phyloP scores from a whole-genome alignment of 2,888 invertebrate genomes.

The Busseola fusca region DNA sequence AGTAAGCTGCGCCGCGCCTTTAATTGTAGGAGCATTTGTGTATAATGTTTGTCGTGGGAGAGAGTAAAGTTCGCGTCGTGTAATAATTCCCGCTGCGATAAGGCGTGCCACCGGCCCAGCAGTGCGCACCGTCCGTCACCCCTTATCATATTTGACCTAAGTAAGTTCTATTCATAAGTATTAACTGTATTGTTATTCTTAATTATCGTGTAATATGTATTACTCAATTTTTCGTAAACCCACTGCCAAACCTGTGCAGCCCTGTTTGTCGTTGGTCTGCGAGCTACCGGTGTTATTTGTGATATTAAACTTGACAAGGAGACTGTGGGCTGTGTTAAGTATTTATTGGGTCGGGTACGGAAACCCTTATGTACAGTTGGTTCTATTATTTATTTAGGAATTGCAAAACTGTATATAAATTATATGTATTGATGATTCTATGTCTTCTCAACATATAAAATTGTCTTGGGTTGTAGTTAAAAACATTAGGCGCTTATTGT shows the following conservation, averaged over 20 bases:
- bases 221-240: constrained; percentile 77
- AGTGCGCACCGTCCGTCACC: constrained; percentile 75
- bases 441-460: constrained; percentile 34
- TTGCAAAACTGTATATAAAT: constrained; percentile 50
- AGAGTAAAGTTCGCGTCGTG: constrained; percentile 30
- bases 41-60: constrained; percentile 40
- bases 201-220: constrained; percentile 78
- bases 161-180: constrained; percentile 85
- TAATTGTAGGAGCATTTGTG: constrained; percentile 41
- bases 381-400: constrained; percentile 61
- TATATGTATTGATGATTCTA: constrained; percentile 34
- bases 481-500: constrained; percentile 43
- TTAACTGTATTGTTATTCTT: constrained; percentile 88
- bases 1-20: constrained; percentile 36
- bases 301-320: constrained; percentile 74
- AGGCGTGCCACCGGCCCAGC: constrained; percentile 52
- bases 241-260: constrained; percentile 80
- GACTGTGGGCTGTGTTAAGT: constrained; percentile 77
- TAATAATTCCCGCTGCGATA: constrained; percentile 2
- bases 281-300: constrained; percentile 71
- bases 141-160: constrained; percentile 79
- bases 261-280: constrained; percentile 72
- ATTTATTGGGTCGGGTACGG: constrained; percentile 63
- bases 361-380: constrained; percentile 60
- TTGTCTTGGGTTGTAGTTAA: constrained; percentile 28